These are phyloP conservation scores for Aeoliscus strigatus DNA, from an alignment of 2,797 vertebrate genomes.

Conservation along the genomic window DNA sequence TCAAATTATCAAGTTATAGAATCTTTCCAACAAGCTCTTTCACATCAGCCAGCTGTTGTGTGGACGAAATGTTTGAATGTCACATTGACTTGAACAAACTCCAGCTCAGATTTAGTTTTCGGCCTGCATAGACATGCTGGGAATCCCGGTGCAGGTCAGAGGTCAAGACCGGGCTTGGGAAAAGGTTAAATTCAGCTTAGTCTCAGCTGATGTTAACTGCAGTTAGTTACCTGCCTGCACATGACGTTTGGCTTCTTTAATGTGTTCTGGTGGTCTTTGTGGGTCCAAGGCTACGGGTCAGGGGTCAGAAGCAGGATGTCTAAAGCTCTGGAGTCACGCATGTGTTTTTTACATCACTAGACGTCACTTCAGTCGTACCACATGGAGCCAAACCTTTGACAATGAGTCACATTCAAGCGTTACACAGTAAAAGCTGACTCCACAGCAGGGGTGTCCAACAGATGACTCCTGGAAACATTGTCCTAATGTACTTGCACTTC, in stretches of 20 bases:
- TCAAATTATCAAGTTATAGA: conserved; percentile 1
- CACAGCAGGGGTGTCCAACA: not conserved
- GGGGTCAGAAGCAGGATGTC: not conserved
- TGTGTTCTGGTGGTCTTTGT: not conserved
- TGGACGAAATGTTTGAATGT: no score
- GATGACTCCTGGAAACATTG: no score
- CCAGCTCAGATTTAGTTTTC: not conserved
- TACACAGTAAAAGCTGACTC: no score
- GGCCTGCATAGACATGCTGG: conserved; percentile 11
- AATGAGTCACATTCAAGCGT: not conserved
- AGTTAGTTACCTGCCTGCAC: not conserved
- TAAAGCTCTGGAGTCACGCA: not conserved
- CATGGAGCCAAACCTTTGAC: not conserved
- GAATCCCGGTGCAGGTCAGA: conserved; percentile 36
- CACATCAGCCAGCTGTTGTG: no score
- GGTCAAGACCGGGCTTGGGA: conserved; percentile 15
- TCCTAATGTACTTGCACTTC: no score
- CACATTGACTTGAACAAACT: no score
- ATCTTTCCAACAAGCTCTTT: no score
- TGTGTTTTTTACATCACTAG: not conserved
- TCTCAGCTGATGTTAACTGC: conserved; percentile 12
- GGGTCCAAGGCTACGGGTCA: not conserved
- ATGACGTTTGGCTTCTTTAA: not conserved
- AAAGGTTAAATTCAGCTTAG: conserved; percentile 13
- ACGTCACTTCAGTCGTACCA: not conserved